phyloP scores from a whole-genome alignment of 2,888 invertebrate species.

The Archips crataeganus region DNA sequence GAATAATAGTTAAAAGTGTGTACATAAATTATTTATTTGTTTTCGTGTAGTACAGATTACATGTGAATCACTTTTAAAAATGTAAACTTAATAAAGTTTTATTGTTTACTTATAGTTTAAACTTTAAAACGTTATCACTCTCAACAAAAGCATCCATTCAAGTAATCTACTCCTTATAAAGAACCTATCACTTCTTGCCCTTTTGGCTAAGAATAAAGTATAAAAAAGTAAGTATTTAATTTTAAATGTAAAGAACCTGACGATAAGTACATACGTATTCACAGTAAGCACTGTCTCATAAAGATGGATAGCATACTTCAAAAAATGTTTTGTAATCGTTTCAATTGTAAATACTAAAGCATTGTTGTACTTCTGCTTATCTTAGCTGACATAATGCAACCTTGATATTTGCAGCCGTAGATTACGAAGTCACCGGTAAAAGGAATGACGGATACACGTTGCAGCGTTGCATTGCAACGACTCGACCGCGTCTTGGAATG shows the following conservation, averaged over 20 bases:
- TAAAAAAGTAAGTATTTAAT: no score
- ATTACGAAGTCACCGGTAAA: constrained; percentile 59
- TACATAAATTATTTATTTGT: not conserved
- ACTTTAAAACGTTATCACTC: not conserved
- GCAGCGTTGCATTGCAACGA: constrained; percentile 47
- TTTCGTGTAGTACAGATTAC: not conserved
- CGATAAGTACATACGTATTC: not conserved
- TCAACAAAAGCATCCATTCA: no score
- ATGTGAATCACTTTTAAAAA: not conserved
- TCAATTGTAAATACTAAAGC: constrained; percentile 5
- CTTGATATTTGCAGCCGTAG: constrained; percentile 61
- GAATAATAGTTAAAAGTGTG: constrained; percentile 1
- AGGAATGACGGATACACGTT: constrained; percentile 61
- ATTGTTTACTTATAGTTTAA: not conserved
- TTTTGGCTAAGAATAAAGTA: no score
- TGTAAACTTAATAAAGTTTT: not conserved
- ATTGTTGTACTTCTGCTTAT: constrained; percentile 32
- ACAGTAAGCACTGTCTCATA: not conserved
- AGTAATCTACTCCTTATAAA: not conserved
- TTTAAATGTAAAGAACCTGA: not conserved
- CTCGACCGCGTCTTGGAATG: constrained; percentile 37
- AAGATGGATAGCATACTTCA: not conserved
- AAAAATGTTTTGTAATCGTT: not conserved
- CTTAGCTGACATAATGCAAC: constrained; percentile 49
- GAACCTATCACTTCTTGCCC: no score